Evolutionary conservation across 2,888 invertebrate genomes (phyloP).

Genomic region (Drosophila mimica): DNA sequence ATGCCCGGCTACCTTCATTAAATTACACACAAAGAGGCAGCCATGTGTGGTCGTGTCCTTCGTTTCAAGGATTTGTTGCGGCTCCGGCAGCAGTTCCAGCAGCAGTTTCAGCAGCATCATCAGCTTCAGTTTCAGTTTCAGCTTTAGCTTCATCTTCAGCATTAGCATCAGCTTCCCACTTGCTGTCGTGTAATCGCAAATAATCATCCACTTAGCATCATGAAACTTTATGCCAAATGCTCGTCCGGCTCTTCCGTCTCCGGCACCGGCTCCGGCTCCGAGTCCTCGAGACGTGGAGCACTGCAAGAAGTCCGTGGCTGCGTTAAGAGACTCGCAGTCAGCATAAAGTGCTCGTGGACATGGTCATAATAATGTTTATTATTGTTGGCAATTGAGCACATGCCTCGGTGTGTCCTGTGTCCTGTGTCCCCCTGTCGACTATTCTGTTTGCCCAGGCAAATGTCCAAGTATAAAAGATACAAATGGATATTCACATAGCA

Average conservation of each 20-base stretch:
- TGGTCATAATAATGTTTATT: slow-evolving; percentile 76
- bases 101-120: neutral
- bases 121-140: neutral
- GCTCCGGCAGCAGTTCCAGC: slow-evolving; percentile 18
- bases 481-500: slow-evolving; percentile 40
- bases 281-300: neutral
- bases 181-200: slow-evolving; percentile 76
- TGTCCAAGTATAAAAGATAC: slow-evolving; percentile 46
- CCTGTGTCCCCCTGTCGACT: neutral
- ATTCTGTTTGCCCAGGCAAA: slow-evolving; percentile 36
- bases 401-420: slow-evolving; percentile 13
- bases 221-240: slow-evolving; percentile 73
- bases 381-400: slow-evolving; percentile 62
- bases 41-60: slow-evolving; percentile 65
- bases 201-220: slow-evolving; percentile 79
- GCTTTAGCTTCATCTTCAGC: neutral
- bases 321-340: slow-evolving; percentile 58
- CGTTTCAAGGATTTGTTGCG: slow-evolving; percentile 63
- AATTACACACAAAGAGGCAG: slow-evolving; percentile 52
- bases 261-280: neutral
- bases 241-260: slow-evolving; percentile 30
- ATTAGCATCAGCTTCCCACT: slow-evolving; percentile 27
- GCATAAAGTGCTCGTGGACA: slow-evolving; percentile 60
- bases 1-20: slow-evolving; percentile 56
- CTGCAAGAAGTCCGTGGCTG: slow-evolving; percentile 26